Conservation (phyloP, 2,888 invertebrate genomes). For the Spilosoma lubricipeda region DNA sequence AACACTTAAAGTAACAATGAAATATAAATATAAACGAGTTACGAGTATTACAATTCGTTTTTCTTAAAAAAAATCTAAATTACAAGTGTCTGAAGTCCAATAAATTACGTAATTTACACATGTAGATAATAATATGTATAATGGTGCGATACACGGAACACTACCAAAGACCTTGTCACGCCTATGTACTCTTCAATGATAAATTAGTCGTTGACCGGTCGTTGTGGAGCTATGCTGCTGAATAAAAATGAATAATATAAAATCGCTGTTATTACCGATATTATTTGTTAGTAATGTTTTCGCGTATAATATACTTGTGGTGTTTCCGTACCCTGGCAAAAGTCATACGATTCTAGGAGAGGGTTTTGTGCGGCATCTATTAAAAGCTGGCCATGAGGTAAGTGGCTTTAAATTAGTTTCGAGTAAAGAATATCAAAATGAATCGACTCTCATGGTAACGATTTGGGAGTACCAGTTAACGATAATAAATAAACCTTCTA, state of each 20-base stretch:
- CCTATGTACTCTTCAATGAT: background rate
- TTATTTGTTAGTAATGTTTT: slow-evolving; percentile 34
- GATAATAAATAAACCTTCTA: no score
- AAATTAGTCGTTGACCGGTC: slow-evolving; percentile 3
- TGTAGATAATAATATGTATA: background rate
- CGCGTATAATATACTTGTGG: slow-evolving; percentile 55
- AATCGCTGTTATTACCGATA: slow-evolving; percentile 23
- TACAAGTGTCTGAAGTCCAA: background rate
- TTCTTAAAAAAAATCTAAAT: no score
- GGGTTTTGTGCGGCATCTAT: slow-evolving; percentile 55
- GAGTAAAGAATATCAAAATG: background rate
- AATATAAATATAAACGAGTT: no score
- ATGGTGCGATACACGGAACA: background rate
- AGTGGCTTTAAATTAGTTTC: background rate
- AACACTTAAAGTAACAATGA: no score
- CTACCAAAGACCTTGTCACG: slow-evolving; percentile 4
- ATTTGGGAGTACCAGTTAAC: no score
- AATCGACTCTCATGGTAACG: background rate
- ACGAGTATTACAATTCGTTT: background rate
- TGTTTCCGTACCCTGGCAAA: slow-evolving; percentile 55
- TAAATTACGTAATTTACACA: background rate
- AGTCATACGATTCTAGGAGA: slow-evolving; percentile 59
- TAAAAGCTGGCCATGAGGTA: slow-evolving; percentile 63
- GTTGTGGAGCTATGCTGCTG: slow-evolving; percentile 4
- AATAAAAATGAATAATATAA: slow-evolving; percentile 35